These are phyloP conservation scores for Drosophila miranda DNA, from an alignment of 1,140 invertebrate genomes.

Conservation along the genomic window DNA sequence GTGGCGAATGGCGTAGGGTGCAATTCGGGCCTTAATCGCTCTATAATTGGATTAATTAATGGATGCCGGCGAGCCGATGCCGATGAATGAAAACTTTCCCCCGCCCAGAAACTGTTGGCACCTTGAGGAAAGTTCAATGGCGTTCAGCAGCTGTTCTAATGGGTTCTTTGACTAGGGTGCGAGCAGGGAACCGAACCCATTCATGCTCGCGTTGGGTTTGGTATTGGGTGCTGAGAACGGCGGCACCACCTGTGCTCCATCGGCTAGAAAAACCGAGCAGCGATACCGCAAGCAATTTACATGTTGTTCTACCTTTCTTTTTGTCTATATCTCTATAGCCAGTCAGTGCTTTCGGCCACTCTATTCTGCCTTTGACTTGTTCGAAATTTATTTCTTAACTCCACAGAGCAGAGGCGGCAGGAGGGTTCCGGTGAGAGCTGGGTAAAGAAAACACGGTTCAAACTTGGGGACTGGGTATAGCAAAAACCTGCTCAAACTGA, in stretches of 20 bases:
- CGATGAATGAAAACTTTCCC: neutral
- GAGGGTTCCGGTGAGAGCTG: neutral
- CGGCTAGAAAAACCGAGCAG: slow-evolving; percentile 35
- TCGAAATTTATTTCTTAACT: slow-evolving; percentile 38
- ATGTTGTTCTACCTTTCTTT: slow-evolving; percentile 62
- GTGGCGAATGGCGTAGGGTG: slow-evolving; percentile 19
- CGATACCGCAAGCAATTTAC: slow-evolving; percentile 61
- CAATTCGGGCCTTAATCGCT: slow-evolving; percentile 36
- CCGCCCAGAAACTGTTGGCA: slow-evolving; percentile 5
- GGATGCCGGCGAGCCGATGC: neutral
- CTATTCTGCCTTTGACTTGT: slow-evolving; percentile 42
- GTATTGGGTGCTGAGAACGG: slow-evolving; percentile 53
- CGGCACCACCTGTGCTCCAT: slow-evolving; percentile 23
- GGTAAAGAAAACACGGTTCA: no score
- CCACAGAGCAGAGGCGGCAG: slow-evolving; percentile 1
- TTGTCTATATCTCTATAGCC: neutral
- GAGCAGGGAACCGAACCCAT: neutral
- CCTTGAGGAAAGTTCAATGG: slow-evolving; percentile 59
- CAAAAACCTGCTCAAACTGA: slow-evolving; percentile 30
- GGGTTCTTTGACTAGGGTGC: slow-evolving; percentile 56
- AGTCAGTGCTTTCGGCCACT: slow-evolving; percentile 9
- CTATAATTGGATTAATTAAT: slow-evolving; percentile 53
- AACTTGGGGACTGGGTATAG: slow-evolving; percentile 5
- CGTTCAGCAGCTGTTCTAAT: slow-evolving; percentile 47
- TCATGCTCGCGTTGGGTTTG: slow-evolving; percentile 8